Percentiles rank a stretch among this genome's conserved stretches.
phyloP scores from a whole-genome alignment of 2,888 invertebrate species.

The Plebejus anna region DNA sequence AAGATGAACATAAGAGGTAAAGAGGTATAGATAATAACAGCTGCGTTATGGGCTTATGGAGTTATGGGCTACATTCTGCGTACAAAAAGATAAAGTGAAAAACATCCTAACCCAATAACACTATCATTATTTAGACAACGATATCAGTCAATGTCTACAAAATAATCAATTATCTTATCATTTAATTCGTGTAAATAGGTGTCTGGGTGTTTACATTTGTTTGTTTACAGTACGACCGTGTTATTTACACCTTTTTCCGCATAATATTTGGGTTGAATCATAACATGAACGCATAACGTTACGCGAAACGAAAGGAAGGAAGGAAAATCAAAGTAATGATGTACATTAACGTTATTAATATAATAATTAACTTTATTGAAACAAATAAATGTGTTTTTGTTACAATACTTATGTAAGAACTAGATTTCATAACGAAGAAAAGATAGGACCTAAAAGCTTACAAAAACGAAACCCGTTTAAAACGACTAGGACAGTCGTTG shows the following conservation, averaged over 20 bases:
- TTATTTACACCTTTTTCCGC: neutral
- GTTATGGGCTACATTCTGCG: too few relatives aligned
- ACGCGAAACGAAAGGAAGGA: constrained; percentile 2
- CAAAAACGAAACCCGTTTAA: too few relatives aligned
- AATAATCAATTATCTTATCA: constrained; percentile 7
- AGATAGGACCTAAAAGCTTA: neutral
- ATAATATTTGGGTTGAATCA: neutral
- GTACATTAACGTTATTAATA: neutral
- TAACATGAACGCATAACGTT: neutral
- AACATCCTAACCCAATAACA: neutral
- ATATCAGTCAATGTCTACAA: constrained; percentile 1
- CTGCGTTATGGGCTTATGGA: too few relatives aligned
- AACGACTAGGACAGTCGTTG: too few relatives aligned
- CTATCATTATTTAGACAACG: neutral
- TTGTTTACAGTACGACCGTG: neutral
- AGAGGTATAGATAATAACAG: neutral
- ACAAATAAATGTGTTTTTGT: neutral
- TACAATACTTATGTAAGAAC: neutral
- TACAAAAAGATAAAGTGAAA: neutral
- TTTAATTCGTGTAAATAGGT: constrained; percentile 3
- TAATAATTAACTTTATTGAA: neutral
- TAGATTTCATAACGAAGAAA: neutral
- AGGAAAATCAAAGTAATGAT: constrained; percentile 1
- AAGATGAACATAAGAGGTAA: too few relatives aligned
- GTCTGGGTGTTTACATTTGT: neutral